Conservation (phyloP, 2,113 vertebrate genomes). For the Blennius ocellaris region DNA sequence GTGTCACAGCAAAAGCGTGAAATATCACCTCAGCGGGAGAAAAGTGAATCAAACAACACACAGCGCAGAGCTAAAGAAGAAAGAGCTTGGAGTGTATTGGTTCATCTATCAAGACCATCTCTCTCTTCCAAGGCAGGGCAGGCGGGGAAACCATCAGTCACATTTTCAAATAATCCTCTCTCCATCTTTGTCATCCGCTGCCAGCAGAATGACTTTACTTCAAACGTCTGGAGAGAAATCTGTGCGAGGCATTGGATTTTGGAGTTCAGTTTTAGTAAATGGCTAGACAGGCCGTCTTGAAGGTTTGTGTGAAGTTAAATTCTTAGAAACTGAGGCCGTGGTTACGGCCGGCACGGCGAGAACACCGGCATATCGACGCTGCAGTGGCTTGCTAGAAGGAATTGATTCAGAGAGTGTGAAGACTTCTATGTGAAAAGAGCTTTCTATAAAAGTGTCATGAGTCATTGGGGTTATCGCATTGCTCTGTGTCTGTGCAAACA, state of each 20-base stretch:
- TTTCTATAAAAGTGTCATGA: slow-evolving; percentile 57
- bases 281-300: slow-evolving; percentile 46
- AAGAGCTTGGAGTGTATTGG: slow-evolving; percentile 71
- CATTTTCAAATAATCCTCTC: slow-evolving; percentile 78
- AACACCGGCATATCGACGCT: slow-evolving; percentile 55
- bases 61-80: slow-evolving; percentile 68
- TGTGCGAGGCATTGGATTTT: slow-evolving; percentile 56
- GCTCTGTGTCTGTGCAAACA: slow-evolving; percentile 44
- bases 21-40: slow-evolving; percentile 70
- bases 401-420: slow-evolving; percentile 68
- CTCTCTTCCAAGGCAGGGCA: slow-evolving; percentile 64
- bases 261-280: slow-evolving; percentile 54
- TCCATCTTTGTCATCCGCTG: slow-evolving; percentile 76
- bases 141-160: slow-evolving; percentile 84
- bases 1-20: slow-evolving; percentile 61
- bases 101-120: slow-evolving; percentile 76
- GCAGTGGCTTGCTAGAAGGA: slow-evolving; percentile 37
- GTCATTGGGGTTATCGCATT: slow-evolving; percentile 57
- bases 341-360: slow-evolving; percentile 47
- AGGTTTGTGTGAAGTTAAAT: slow-evolving; percentile 61
- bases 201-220: slow-evolving; percentile 75
- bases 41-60: slow-evolving; percentile 77
- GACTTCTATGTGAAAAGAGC: slow-evolving; percentile 65
- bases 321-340: slow-evolving; percentile 47
- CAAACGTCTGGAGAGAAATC: slow-evolving; percentile 79